A percentile compares a stretch with the other conserved stretches of the same genome.
These are phyloP conservation scores for Craterocephalus amniculus DNA, from an alignment of 2,797 vertebrate genomes.

Conservation along the genomic window DNA sequence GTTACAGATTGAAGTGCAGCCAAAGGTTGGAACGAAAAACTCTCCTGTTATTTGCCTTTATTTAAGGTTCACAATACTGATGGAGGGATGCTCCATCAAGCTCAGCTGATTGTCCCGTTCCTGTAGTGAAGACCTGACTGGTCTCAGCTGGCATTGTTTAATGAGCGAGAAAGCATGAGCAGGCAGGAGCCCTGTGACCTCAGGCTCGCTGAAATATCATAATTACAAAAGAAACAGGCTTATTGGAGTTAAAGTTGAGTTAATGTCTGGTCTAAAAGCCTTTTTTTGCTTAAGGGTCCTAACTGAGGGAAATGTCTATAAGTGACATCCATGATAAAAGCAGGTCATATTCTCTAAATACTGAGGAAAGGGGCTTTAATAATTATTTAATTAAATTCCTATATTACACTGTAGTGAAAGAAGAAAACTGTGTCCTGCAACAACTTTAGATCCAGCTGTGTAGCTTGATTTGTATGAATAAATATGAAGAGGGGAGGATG, in stretches of 20 bases:
- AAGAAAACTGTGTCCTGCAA: not conserved
- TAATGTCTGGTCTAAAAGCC: not conserved
- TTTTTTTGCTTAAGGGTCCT: not conserved
- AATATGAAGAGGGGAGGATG: not conserved
- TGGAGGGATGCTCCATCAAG: not conserved
- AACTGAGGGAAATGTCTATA: not conserved
- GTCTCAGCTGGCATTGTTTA: constrained; percentile 73
- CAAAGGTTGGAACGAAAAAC: not conserved
- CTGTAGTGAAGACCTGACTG: constrained; percentile 50
- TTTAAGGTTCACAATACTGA: constrained; percentile 10
- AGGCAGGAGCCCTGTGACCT: constrained; percentile 59
- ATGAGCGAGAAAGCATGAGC: constrained; percentile 64
- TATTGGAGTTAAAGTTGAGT: constrained; percentile 5
- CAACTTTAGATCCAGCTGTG: not conserved
- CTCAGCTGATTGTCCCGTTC: constrained; percentile 44
- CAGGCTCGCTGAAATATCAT: constrained; percentile 57
- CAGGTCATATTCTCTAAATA: not conserved
- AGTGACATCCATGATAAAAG: not conserved
- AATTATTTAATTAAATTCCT: too few relatives aligned
- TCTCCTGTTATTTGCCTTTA: constrained; percentile 1
- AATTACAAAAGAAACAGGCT: constrained; percentile 56
- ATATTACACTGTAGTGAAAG: not conserved
- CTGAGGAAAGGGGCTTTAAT: not conserved
- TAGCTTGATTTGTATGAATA: not conserved
- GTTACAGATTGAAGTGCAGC: not conserved